A percentile compares a stretch with the other conserved stretches of the same genome.
These are phyloP conservation scores for Phocides pigmalion DNA, from an alignment of 1,140 invertebrate genomes.

Conservation along the genomic window DNA sequence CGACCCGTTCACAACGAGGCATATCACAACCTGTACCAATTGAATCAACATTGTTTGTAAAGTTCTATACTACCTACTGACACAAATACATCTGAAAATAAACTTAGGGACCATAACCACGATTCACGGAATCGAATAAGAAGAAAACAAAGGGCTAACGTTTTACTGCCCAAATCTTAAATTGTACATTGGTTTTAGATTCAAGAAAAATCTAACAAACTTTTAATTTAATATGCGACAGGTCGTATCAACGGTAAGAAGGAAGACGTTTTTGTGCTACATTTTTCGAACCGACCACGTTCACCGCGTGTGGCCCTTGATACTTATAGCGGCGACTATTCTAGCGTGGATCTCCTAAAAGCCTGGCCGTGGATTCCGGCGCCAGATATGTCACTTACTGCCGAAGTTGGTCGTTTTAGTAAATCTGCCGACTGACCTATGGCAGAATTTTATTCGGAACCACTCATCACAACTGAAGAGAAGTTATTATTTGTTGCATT, in stretches of 20 bases:
- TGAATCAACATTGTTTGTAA: conserved; percentile 84
- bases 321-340: conserved; percentile 54
- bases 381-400: conserved; percentile 52
- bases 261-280: conserved; percentile 83
- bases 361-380: conserved; percentile 45
- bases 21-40: conserved; percentile 84
- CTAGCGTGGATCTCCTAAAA: conserved; percentile 64
- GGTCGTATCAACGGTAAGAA: conserved; percentile 79
- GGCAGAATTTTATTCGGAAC: conserved; percentile 42
- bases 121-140: conserved; percentile 83
- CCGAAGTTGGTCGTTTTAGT: conserved; percentile 42
- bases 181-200: conserved; percentile 78
- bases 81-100: conserved; percentile 81
- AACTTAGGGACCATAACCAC: conserved; percentile 78
- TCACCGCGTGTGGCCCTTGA: conserved; percentile 50
- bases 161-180: conserved; percentile 73
- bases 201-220: conserved; percentile 77
- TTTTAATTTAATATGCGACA: conserved; percentile 77
- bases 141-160: conserved; percentile 73
- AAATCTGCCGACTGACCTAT: conserved; percentile 37
- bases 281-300: conserved; percentile 59
- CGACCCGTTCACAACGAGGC: conserved; percentile 82
- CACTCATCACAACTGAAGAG: conserved; percentile 44
- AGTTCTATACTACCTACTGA: conserved; percentile 82
- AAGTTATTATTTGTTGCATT: conserved; percentile 35